These are phyloP conservation scores for Vultur gryphus DNA, from an alignment of 2,797 vertebrate species.

Conservation along the genomic window DNA sequence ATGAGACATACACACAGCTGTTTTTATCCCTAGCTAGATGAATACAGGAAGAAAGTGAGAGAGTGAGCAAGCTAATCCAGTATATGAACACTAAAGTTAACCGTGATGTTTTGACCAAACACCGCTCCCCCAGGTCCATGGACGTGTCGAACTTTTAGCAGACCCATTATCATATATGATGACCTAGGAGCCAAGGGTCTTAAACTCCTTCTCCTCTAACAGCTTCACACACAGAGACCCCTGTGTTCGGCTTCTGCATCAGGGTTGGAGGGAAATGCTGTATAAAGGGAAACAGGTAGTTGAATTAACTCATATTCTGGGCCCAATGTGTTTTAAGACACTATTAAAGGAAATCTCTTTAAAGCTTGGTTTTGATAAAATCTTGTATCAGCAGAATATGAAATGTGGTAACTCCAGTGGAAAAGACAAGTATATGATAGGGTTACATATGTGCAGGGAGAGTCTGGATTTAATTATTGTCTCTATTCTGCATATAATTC, in stretches of 20 bases:
- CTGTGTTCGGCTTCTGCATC: background rate
- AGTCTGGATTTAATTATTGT: constrained; percentile 10
- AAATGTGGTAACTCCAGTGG: background rate
- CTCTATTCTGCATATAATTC: background rate
- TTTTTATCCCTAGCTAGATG: background rate
- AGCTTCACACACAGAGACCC: background rate
- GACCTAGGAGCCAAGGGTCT: background rate
- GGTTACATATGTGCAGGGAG: background rate
- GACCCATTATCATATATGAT: background rate
- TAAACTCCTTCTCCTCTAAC: background rate
- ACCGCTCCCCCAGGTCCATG: background rate
- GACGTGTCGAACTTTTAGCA: background rate
- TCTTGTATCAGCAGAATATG: background rate
- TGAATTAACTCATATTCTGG: background rate
- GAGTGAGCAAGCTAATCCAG: background rate
- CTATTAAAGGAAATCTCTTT: background rate
- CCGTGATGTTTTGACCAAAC: background rate
- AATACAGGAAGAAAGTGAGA: background rate
- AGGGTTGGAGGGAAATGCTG: background rate
- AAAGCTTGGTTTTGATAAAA: background rate
- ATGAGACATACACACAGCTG: background rate
- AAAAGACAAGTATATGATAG: background rate
- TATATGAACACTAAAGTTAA: background rate
- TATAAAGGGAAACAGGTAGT: background rate
- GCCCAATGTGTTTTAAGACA: background rate